Evolutionary conservation across 2,797 vertebrate genomes (phyloP).

Genomic region (Cynopterus sphinx): DNA sequence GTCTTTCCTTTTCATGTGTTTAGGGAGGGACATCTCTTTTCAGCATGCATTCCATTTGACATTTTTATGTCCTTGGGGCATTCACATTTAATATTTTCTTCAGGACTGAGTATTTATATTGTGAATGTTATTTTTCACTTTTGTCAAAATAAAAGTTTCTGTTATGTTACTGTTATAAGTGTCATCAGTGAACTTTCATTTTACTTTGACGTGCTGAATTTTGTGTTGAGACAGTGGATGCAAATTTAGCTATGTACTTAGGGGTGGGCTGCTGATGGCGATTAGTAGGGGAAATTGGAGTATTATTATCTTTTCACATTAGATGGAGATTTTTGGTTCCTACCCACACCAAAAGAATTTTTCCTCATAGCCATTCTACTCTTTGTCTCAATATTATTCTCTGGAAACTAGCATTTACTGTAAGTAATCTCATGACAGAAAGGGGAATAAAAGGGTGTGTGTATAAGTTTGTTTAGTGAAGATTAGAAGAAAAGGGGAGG

Average conservation of each 20-base stretch:
- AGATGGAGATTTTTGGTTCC: neutral
- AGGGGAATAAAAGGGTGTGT: neutral
- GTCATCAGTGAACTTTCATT: neutral
- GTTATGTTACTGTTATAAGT: neutral
- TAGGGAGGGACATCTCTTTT: conserved; percentile 26
- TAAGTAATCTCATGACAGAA: neutral
- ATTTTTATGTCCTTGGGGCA: conserved; percentile 32
- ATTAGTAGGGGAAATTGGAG: neutral
- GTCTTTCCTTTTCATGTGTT: conserved; percentile 48
- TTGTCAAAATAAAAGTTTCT: neutral
- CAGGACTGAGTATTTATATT: neutral
- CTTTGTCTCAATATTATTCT: neutral
- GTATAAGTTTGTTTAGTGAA: neutral
- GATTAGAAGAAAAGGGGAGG: neutral
- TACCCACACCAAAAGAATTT: neutral
- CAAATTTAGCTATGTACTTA: neutral
- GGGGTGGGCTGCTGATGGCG: neutral
- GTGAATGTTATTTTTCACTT: conserved; percentile 15
- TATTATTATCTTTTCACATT: neutral
- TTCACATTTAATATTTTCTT: neutral
- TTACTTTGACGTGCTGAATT: neutral
- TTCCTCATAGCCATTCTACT: neutral
- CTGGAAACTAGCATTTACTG: neutral
- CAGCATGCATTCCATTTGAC: conserved; percentile 18
- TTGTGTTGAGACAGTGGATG: neutral